These are phyloP conservation scores for Lycocorax pyrrhopterus DNA, from an alignment of 2,113 vertebrate genomes.

Conservation along the genomic window DNA sequence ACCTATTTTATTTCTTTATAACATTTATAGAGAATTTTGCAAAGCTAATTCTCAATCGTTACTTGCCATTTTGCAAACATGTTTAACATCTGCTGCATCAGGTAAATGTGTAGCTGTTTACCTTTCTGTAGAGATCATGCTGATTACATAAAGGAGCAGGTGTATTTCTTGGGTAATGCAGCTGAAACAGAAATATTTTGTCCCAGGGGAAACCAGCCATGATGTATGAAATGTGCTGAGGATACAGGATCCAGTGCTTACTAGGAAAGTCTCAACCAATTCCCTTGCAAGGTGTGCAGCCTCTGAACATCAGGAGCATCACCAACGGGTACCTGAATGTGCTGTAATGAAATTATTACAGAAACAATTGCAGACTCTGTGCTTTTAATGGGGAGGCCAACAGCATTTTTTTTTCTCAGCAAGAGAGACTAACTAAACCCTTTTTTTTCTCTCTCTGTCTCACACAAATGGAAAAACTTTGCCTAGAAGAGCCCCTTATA, in stretches of 20 bases:
- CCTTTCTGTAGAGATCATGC: constrained; percentile 6
- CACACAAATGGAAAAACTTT: background rate
- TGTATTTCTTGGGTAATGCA: constrained; percentile 20
- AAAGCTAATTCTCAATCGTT: background rate
- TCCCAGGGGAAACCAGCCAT: constrained; percentile 1
- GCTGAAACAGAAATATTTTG: constrained; percentile 63
- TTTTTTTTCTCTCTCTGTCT: background rate
- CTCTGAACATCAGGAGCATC: background rate
- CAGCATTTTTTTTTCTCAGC: background rate
- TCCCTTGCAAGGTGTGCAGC: background rate
- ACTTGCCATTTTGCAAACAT: constrained; percentile 1
- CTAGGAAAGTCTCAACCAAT: background rate
- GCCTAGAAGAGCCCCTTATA: background rate
- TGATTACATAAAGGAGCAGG: constrained; percentile 37
- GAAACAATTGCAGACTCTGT: background rate
- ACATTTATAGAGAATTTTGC: background rate
- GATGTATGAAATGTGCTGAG: constrained; percentile 37
- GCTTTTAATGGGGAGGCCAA: background rate
- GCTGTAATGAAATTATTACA: background rate
- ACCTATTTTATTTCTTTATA: background rate
- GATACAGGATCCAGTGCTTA: background rate
- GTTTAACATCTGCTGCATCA: constrained; percentile 23
- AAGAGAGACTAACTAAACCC: background rate
- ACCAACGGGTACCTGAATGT: background rate
- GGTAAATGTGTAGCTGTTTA: constrained; percentile 5